Evolutionary conservation across 2,797 vertebrate genomes (phyloP).

Genomic region (Falco berigora): DNA sequence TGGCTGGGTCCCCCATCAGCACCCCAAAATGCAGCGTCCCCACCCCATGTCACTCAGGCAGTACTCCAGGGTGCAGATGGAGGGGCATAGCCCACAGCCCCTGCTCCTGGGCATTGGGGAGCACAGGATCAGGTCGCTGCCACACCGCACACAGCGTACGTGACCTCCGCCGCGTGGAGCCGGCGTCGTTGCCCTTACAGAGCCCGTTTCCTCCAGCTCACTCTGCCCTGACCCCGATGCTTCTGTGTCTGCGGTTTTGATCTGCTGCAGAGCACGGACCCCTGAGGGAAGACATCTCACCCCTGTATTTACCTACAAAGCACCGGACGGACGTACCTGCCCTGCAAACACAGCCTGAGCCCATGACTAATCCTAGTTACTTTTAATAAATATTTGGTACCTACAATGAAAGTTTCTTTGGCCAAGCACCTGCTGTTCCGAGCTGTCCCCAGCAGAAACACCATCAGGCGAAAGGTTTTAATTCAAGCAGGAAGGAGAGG

Average conservation of each 20-base stretch:
- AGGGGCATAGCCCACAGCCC: neutral
- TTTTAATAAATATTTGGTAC: conserved; percentile 18
- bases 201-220: fast-evolving
- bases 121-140: neutral
- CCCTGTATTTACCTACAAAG: neutral
- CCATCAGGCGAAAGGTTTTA: neutral
- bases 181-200: neutral
- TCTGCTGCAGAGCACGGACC: neutral
- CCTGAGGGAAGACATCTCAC: neutral
- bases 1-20: fast-evolving
- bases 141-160: fast-evolving
- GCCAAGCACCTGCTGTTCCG: neutral
- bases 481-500: neutral
- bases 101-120: neutral
- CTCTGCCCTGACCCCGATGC: neutral
- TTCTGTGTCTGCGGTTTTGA: neutral
- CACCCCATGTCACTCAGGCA: neutral
- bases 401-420: neutral
- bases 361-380: neutral
- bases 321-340: fast-evolving
- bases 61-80: fast-evolving
- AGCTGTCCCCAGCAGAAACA: neutral
- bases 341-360: neutral
- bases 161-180: fast-evolving
- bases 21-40: neutral